A percentile compares a stretch with the other conserved stretches of the same genome.
phyloP scores from a whole-genome alignment of 2,888 invertebrate species.

The Oscheius myriophilus region DNA sequence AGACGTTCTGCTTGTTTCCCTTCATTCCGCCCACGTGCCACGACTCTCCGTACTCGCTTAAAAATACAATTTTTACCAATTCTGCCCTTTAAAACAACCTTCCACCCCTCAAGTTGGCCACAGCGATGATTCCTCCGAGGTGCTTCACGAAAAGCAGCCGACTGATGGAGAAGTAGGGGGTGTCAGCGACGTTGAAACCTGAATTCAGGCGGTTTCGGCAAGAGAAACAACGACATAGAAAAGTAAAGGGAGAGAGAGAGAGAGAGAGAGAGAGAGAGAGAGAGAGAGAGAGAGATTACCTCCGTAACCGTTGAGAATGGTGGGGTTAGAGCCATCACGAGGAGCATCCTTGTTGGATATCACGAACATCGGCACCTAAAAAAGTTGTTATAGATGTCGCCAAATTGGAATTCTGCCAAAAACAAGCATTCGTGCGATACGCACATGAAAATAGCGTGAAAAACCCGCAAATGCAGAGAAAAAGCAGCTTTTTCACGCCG shows the following conservation, averaged over 20 bases:
- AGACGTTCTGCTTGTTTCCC: slow-evolving; percentile 93
- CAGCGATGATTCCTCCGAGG: slow-evolving; percentile 86
- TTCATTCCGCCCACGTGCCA: slow-evolving; percentile 95
- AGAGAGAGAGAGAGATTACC: slow-evolving; percentile 74
- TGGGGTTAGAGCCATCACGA: slow-evolving; percentile 75
- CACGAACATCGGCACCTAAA: slow-evolving; percentile 88
- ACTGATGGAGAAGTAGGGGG: slow-evolving; percentile 88
- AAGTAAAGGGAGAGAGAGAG: too few species aligned
- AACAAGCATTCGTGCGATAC: too few species aligned
- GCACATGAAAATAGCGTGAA: too few species aligned
- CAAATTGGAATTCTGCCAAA: too few species aligned
- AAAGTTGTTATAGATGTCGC: too few species aligned
- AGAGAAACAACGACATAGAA: too few species aligned
- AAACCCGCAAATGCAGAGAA: too few species aligned
- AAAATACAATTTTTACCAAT: slow-evolving; percentile 30
- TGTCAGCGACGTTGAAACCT: slow-evolving; percentile 82
- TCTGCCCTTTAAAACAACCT: slow-evolving; percentile 76
- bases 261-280: too few species aligned
- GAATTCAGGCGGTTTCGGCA: slow-evolving; percentile 14
- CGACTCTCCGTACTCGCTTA: slow-evolving; percentile 89
- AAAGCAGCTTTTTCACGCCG: too few species aligned
- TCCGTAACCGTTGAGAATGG: slow-evolving; percentile 93
- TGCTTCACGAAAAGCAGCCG: slow-evolving; percentile 88
- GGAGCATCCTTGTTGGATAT: slow-evolving; percentile 72
- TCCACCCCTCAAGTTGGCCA: slow-evolving; percentile 94